phyloP scores from a whole-genome alignment of 53 echinoderm and acorn worm genomes.

The Actinopyga echinites region DNA sequence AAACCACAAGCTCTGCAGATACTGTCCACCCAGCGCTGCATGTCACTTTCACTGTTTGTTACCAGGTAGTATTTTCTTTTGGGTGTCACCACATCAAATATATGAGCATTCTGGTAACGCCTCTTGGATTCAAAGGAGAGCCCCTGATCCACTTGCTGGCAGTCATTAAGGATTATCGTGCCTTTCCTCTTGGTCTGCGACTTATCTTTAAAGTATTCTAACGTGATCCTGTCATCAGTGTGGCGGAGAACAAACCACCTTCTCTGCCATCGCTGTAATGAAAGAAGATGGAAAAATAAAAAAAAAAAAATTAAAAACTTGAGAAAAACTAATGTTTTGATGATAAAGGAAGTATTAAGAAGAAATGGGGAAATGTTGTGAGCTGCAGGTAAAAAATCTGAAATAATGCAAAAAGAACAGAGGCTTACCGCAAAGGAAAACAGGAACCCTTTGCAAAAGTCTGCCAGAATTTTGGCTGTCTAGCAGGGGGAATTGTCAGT shows the following conservation, averaged over 20 bases:
- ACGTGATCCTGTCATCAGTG: constrained; percentile 41
- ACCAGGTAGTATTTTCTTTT: constrained; percentile 93
- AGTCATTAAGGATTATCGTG: constrained; percentile 76
- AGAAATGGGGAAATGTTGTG: no score
- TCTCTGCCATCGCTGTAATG: constrained; percentile 83
- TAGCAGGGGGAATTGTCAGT: no score
- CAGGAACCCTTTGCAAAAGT: no score
- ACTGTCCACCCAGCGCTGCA: constrained; percentile 89
- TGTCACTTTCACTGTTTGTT: constrained; percentile 78
- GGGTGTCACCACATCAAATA: constrained; percentile 90
- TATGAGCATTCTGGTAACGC: constrained; percentile 65
- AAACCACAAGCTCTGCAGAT: constrained; percentile 95
- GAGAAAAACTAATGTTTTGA: no score
- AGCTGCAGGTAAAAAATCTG: no score
- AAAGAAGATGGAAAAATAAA: no score
- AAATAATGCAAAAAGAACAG: no score
- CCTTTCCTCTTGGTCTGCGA: constrained; percentile 70
- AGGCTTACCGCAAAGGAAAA: no score
- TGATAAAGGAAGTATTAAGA: no score
- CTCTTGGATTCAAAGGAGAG: constrained; percentile 82
- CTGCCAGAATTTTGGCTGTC: no score
- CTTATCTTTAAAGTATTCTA: constrained; percentile 89
- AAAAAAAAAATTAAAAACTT: no score
- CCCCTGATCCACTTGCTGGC: constrained; percentile 92
- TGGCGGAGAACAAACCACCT: constrained; percentile 84